phyloP scores from a whole-genome alignment of 2,888 invertebrate species.

The Glyphotaelius pellucidus region DNA sequence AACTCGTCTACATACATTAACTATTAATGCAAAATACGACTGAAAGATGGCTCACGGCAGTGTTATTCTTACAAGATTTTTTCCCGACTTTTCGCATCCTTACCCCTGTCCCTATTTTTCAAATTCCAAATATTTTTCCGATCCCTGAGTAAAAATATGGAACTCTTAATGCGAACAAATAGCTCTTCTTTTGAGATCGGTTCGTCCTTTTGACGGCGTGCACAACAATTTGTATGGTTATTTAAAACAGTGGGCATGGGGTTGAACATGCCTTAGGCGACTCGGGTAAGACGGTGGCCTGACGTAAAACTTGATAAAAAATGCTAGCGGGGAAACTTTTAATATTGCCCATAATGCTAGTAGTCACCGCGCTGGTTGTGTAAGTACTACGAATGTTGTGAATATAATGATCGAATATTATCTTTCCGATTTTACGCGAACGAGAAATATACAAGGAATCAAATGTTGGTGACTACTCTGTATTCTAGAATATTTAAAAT shows the following conservation, averaged over 20 bases:
- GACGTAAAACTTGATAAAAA: conserved; percentile 51
- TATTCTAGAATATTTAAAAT: background rate
- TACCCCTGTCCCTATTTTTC: conserved; percentile 16
- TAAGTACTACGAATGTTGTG: background rate
- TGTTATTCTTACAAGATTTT: conserved; percentile 50
- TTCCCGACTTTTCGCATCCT: conserved; percentile 44
- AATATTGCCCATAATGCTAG: conserved; percentile 43
- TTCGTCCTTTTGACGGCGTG: background rate
- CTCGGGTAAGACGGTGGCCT: conserved; percentile 25
- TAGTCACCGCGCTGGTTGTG: conserved; percentile 27
- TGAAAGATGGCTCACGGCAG: conserved; percentile 50
- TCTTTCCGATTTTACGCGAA: background rate
- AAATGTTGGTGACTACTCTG: background rate
- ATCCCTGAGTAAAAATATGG: background rate
- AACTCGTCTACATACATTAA: conserved; percentile 53
- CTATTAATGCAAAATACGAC: conserved; percentile 49
- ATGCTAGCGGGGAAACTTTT: conserved; percentile 40
- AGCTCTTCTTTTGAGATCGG: background rate
- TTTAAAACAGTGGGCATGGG: background rate
- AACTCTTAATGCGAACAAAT: background rate
- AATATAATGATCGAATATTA: background rate
- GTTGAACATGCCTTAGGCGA: conserved; percentile 42
- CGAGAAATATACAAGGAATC: background rate
- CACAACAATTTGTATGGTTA: background rate
- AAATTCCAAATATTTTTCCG: background rate